These are phyloP conservation scores for Gasterosteus aculeatus DNA, from an alignment of 2,113 vertebrate species.

Conservation along the genomic window DNA sequence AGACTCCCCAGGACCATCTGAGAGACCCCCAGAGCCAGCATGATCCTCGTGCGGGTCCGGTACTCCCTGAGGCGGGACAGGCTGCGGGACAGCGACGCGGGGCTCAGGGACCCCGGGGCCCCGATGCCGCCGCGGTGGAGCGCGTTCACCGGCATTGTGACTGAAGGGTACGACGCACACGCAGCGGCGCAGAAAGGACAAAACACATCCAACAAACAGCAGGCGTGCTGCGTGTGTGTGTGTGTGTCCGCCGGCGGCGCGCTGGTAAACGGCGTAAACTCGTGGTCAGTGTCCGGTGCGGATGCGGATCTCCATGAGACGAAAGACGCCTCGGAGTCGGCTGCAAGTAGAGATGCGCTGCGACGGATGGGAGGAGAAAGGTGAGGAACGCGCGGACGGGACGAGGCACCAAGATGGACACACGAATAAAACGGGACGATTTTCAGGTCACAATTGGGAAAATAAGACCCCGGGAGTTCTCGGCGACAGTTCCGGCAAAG, in stretches of 20 bases:
- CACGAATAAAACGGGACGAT: neutral
- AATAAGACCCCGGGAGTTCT: constrained; percentile 16
- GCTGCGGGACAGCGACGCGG: constrained; percentile 89
- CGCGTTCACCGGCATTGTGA: constrained; percentile 80
- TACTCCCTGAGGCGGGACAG: constrained; percentile 89
- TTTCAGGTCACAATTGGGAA: neutral
- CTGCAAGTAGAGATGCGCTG: constrained; percentile 58
- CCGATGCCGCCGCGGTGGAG: constrained; percentile 76
- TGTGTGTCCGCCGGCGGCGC: constrained; percentile 9
- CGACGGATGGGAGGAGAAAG: constrained; percentile 48
- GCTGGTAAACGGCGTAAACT: constrained; percentile 6
- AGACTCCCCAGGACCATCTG: constrained; percentile 97
- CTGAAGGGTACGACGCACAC: constrained; percentile 13
- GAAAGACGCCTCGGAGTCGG: constrained; percentile 47
- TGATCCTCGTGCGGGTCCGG: constrained; percentile 90
- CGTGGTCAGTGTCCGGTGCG: constrained; percentile 45
- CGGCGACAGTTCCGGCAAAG: constrained; percentile 14
- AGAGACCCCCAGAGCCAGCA: constrained; percentile 92
- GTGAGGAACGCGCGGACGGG: constrained; percentile 31
- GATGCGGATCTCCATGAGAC: constrained; percentile 49
- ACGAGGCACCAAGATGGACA: constrained; percentile 29
- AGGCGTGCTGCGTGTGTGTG: neutral
- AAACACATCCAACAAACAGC: constrained; percentile 39
- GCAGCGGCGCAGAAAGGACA: constrained; percentile 8
- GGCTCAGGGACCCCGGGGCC: constrained; percentile 84